Evolutionary conservation across 2,888 invertebrate species (phyloP), one percentile per base, ranked within the genome.

Genomic region (Drosophila maculinotata): DNA sequence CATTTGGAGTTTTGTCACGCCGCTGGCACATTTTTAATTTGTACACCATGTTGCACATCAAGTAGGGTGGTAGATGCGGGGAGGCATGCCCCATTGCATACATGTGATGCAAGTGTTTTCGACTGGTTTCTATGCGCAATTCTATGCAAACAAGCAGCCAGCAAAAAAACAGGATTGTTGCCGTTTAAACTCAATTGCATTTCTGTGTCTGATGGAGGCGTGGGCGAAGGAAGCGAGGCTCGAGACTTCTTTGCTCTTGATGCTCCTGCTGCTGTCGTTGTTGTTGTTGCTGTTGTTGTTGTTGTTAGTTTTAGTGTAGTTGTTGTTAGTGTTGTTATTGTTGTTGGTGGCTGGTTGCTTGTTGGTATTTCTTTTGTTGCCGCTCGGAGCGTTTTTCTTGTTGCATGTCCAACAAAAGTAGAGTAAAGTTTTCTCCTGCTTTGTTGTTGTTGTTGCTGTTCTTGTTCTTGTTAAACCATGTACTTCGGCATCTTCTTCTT

Each of bases 121-220:
- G 38, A 59, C 65, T 57, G 44, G 41, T 30, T 64, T 31, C 72
- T 52, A 64, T 63, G 65, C 57, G 42, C 47, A 74, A 65, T 69
- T 58, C 65, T 63, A 65, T 73, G 74, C 73, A 74, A 74, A 73
- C 72, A 66, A 72, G 71, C 57, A 54, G 53, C 58, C 20, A 45
- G 48, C 10, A 26, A 26, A n/a, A 15, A 45, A 51, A 67, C 67
- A 44, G 71, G 28, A 80, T 77, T 77, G 79, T 73, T 71, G 69
- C 69, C 79, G 79, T 69, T 84, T 81, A 84, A 84, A 72, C 84
- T 73, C 76, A 67, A 84, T 84, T 78, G 76, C 76, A 80, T 71
- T 79, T 44, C 53, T 39, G 42, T 49, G 57, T 56, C 25, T 47
- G 48, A 17, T 0, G 9, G 31, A 7, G 20, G 3, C 2, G 1